A percentile compares a stretch with the other conserved stretches of the same genome.
Conservation (phyloP, 2,888 invertebrate species). For the Eilema griseolum region DNA sequence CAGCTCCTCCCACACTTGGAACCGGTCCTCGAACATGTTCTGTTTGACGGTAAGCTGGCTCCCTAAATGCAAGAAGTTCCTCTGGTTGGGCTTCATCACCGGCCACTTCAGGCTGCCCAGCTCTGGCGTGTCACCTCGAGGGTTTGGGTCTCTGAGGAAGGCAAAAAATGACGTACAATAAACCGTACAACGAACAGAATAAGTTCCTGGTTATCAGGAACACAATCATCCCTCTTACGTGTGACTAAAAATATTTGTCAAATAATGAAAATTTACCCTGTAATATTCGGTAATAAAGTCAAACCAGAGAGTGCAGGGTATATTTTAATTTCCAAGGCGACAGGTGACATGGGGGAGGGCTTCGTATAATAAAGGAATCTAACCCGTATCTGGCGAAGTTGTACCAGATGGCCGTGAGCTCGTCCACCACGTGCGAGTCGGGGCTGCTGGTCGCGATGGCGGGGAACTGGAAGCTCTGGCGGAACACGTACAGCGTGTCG, state of each 20-base stretch:
- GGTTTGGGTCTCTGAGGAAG: slow-evolving; percentile 64
- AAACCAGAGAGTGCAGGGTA: too few species aligned
- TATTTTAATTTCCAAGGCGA: too few species aligned
- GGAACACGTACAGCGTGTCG: slow-evolving; percentile 83
- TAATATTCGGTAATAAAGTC: too few species aligned
- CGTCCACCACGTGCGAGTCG: slow-evolving; percentile 74
- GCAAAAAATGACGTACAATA: neutral
- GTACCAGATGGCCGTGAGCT: slow-evolving; percentile 75
- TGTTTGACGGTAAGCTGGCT: slow-evolving; percentile 53
- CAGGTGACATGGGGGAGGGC: too few species aligned
- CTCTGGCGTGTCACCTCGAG: slow-evolving; percentile 55
- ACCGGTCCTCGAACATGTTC: slow-evolving; percentile 66
- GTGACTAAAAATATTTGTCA: neutral
- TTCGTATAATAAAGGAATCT: slow-evolving; percentile 24
- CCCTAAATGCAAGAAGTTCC: slow-evolving; percentile 62
- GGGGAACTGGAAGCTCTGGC: slow-evolving; percentile 70
- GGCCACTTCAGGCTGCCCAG: slow-evolving; percentile 62
- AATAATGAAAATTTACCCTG: neutral
- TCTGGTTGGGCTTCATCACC: slow-evolving; percentile 54
- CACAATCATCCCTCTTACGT: neutral
- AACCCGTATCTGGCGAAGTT: slow-evolving; percentile 83
- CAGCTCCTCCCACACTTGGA: slow-evolving; percentile 68
- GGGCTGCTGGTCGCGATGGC: slow-evolving; percentile 62
- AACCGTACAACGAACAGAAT: too few species aligned
- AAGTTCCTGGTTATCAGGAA: too few species aligned